These are phyloP conservation scores for Mycalesis mineus DNA, from an alignment of 2,888 invertebrate genomes.

Conservation along the genomic window DNA sequence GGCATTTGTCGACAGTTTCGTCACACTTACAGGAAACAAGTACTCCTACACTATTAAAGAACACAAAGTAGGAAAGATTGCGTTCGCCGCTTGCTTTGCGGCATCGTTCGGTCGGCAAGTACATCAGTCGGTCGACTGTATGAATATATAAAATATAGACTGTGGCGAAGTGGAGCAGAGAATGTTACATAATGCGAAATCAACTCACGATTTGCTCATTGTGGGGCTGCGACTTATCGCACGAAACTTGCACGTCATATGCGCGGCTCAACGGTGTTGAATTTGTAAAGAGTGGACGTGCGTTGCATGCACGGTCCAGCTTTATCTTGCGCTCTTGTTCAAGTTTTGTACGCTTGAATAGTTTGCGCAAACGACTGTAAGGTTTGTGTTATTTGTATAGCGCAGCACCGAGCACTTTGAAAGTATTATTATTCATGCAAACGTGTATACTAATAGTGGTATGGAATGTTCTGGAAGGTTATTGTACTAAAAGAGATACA, in stretches of 20 bases:
- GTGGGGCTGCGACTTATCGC: slow-evolving; percentile 62
- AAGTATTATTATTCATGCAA: too few species aligned
- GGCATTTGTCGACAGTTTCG: too few species aligned
- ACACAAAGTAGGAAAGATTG: too few species aligned
- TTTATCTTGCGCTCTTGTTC: slow-evolving; percentile 62
- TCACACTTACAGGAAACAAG: too few species aligned
- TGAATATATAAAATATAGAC: too few species aligned
- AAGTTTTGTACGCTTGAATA: slow-evolving; percentile 44
- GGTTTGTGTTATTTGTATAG: not conserved
- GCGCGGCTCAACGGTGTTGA: slow-evolving; percentile 67
- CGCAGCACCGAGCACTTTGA: not conserved
- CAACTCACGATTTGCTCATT: slow-evolving; percentile 58
- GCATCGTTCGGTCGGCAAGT: too few species aligned
- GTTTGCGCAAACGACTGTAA: slow-evolving; percentile 10
- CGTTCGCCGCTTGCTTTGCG: too few species aligned
- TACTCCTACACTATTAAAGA: too few species aligned
- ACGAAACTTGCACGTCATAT: slow-evolving; percentile 65
- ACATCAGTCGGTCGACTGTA: too few species aligned
- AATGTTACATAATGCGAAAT: slow-evolving; percentile 41
- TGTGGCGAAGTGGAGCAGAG: slow-evolving; percentile 29
- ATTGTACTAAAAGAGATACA: too few species aligned
- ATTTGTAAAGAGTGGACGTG: slow-evolving; percentile 76
- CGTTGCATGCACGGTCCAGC: slow-evolving; percentile 62
- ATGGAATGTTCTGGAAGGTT: too few species aligned
- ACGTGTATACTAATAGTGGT: not conserved